Percentiles rank a stretch among this genome's conserved stretches.
These are phyloP conservation scores for Colletes latitarsis DNA, from an alignment of 1,140 invertebrate species.

Conservation along the genomic window DNA sequence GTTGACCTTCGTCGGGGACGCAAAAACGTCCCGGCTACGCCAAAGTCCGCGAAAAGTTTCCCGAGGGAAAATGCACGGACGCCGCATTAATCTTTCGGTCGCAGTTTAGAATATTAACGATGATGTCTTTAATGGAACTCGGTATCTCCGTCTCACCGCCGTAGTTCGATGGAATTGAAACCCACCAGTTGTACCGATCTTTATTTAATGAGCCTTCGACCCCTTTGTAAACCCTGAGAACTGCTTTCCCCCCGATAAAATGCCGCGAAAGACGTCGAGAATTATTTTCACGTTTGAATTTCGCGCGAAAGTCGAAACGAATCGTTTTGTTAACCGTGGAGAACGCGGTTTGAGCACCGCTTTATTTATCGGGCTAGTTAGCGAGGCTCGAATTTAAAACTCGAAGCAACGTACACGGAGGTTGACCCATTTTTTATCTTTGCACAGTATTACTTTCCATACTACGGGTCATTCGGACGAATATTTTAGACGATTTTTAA, in stretches of 20 bases:
- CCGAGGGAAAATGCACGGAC: background rate
- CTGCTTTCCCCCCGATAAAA: background rate
- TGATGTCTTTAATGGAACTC: slow-evolving; percentile 35
- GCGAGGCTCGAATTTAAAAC: no score
- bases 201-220: slow-evolving; percentile 37
- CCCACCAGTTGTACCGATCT: slow-evolving; percentile 36
- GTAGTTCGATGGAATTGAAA: slow-evolving; percentile 23
- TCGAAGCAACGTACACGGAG: no score
- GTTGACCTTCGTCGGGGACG: slow-evolving; percentile 26
- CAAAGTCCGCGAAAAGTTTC: slow-evolving; percentile 26
- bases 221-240: background rate
- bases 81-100: slow-evolving; percentile 42
- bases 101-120: slow-evolving; percentile 41
- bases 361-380: no score
- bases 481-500: no score
- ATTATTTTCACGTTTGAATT: background rate
- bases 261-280: no score
- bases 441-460: no score
- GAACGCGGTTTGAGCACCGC: no score
- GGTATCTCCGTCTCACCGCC: background rate
- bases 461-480: no score
- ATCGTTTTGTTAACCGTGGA: background rate
- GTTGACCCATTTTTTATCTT: no score
- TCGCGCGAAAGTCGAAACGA: background rate
- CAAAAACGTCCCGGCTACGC: background rate